Percentiles rank a stretch among this genome's conserved stretches.
Evolutionary conservation across 2,797 vertebrate genomes (phyloP).

Genomic region (Dryobates pubescens): DNA sequence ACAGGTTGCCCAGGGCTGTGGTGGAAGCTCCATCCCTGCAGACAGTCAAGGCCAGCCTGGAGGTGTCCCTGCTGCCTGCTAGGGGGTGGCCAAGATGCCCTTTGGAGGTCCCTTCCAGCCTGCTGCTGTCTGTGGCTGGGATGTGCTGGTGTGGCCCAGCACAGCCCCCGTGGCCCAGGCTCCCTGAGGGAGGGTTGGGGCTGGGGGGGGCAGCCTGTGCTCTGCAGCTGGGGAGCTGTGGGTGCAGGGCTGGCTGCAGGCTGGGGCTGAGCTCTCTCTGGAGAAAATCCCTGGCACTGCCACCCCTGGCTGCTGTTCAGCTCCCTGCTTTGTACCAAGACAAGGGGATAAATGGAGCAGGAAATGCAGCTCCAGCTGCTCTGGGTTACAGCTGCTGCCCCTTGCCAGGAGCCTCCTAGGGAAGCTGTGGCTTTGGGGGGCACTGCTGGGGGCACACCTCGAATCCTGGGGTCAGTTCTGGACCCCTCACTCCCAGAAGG

Average conservation of each 20-base stretch:
- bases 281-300: not conserved
- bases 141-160: too few relatives aligned
- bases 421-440: not conserved
- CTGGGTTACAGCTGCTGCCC: not conserved
- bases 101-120: too few relatives aligned
- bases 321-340: constrained; percentile 23
- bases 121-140: too few relatives aligned
- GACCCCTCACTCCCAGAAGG: too few relatives aligned
- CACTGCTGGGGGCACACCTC: too few relatives aligned
- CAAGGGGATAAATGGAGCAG: constrained; percentile 34
- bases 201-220: not conserved
- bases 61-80: too few relatives aligned
- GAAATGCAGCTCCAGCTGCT: not conserved
- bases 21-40: too few relatives aligned
- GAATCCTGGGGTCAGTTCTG: too few relatives aligned
- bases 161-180: too few relatives aligned
- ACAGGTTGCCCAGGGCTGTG: not conserved
- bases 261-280: not conserved
- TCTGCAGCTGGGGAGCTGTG: not conserved
- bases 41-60: too few relatives aligned
- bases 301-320: constrained; percentile 35
- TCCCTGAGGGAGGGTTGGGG: too few relatives aligned
- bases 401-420: not conserved
- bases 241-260: not conserved
- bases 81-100: too few relatives aligned